These are phyloP conservation scores for Strigops habroptila DNA, from an alignment of 2,113 vertebrate genomes.

Conservation along the genomic window DNA sequence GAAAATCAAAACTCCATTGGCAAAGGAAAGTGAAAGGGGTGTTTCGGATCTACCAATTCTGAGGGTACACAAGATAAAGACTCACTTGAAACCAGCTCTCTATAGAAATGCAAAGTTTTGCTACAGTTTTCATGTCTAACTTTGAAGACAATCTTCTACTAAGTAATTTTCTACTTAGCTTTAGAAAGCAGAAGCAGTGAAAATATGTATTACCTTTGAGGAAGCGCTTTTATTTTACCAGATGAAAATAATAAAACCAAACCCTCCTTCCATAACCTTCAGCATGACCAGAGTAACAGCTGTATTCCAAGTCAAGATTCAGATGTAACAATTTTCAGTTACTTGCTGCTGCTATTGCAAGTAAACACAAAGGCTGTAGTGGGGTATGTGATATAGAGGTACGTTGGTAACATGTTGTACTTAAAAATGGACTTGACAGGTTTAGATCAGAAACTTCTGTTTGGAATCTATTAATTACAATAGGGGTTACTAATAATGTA, in stretches of 20 bases:
- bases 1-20: not conserved
- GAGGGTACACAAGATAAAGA: not conserved
- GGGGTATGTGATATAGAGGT: accelerated
- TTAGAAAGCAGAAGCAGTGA: not conserved
- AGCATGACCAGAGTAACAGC: not conserved
- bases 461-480: not conserved
- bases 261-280: not conserved
- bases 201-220: accelerated
- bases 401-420: not conserved
- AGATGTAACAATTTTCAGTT: not conserved
- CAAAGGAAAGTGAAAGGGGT: not conserved
- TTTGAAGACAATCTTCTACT: not conserved
- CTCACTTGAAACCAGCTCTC: not conserved
- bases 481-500: not conserved
- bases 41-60: not conserved
- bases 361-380: accelerated
- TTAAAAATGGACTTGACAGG: accelerated
- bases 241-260: not conserved
- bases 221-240: not conserved
- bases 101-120: not conserved
- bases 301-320: not conserved
- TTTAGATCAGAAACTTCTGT: not conserved
- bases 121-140: not conserved
- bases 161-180: not conserved
- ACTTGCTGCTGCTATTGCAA: not conserved